Conservation (phyloP, 2,888 invertebrate species). For the Cantharis rustica region DNA sequence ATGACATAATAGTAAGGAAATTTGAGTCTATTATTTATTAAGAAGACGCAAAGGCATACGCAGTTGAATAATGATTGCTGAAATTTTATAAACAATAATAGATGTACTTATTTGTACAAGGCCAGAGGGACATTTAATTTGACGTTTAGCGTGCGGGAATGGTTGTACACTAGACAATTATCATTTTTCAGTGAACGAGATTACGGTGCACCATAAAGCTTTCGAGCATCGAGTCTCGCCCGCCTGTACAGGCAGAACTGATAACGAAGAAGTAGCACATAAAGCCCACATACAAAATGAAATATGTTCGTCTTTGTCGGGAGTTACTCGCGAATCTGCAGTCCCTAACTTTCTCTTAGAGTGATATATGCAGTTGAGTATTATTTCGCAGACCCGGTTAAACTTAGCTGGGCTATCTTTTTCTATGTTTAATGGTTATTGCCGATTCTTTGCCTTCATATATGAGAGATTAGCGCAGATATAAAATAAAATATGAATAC, state of each 20-base stretch:
- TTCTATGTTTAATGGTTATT: slow-evolving; percentile 54
- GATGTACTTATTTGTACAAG: background rate
- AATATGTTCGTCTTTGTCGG: slow-evolving; percentile 53
- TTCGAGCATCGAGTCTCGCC: slow-evolving; percentile 30
- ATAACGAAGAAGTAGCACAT: slow-evolving; percentile 50
- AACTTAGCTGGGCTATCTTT: slow-evolving; percentile 51
- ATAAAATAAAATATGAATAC: slow-evolving; percentile 50
- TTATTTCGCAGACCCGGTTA: slow-evolving; percentile 49
- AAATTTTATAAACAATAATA: slow-evolving; percentile 4
- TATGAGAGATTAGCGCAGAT: slow-evolving; percentile 52
- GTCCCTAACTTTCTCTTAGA: slow-evolving; percentile 32
- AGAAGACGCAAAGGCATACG: background rate
- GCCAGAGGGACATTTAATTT: slow-evolving; percentile 8
- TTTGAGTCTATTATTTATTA: background rate
- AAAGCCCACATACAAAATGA: slow-evolving; percentile 53
- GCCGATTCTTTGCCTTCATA: slow-evolving; percentile 49
- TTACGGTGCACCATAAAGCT: slow-evolving; percentile 30
- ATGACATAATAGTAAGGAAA: background rate
- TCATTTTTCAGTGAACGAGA: slow-evolving; percentile 31
- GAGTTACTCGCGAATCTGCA: slow-evolving; percentile 28
- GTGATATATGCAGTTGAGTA: slow-evolving; percentile 51
- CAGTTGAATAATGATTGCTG: slow-evolving; percentile 1
- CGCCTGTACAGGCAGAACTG: slow-evolving; percentile 49
- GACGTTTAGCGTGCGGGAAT: slow-evolving; percentile 19
- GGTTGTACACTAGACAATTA: slow-evolving; percentile 24